Evolutionary conservation across 2,888 invertebrate species (phyloP), one percentile per base, ranked within the genome.

Genomic region (Dicyrtoma fusca): DNA sequence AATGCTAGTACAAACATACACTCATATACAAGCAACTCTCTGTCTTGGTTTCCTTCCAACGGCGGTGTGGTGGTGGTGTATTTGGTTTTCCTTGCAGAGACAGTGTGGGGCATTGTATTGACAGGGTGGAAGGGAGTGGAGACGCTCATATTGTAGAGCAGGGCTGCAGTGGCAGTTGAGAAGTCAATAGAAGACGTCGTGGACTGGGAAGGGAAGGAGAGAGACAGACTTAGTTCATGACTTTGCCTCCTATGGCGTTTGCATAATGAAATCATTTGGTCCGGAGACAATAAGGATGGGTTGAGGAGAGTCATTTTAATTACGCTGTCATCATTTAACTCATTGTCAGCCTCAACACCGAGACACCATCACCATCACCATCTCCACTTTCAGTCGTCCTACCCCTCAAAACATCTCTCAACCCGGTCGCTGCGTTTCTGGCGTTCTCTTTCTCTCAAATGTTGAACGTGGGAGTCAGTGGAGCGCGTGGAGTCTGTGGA

Each of bases 221-320:
- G 13, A 49, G 49, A 19, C 45, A 49, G 55, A 14, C 17, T 55
- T 19, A 55, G n/a, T n/a, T n/a, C n/a, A n/a, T n/a, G n/a, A 6
- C 34, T 34, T 11, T 49, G 49, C 49, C 49, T 11, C 47, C 47
- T 64, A 49, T 61, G 42, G 53, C 21, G 53, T 64, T 66, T 66
- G 66, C 53, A 66, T 66, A 66, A 66, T 66, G 34, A 66, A 66
- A 66, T 66, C 66, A 66, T 53, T 26, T 53, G 66, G 65, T 65
- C 51, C 4, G 17, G 6, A 65, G 65, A 49, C 51, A 51, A 65
- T 65, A 51, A 44, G 62, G 42, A 63, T 4, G 45, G 45, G 62
- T 19, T 42, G 17, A 17, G 53, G 17, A 5, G 53, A 49, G 34
- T 66, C 66, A 66, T 44, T 66, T 66, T 66, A 64, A 66, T 65